Conservation (phyloP, 2,113 vertebrate genomes). For the Rhagologus leucostigma region DNA sequence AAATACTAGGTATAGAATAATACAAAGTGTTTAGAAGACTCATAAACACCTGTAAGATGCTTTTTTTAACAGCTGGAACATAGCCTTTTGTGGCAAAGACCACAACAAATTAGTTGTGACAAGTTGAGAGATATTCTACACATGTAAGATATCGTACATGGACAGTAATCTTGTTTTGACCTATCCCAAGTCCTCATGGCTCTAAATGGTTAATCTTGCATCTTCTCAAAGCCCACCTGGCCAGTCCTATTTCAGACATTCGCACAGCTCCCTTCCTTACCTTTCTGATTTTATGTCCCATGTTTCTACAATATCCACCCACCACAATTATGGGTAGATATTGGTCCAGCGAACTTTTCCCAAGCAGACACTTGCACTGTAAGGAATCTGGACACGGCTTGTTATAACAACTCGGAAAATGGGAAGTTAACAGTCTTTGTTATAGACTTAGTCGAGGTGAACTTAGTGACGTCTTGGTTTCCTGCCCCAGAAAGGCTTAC, state of each 20-base stretch:
- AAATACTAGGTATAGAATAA: background rate
- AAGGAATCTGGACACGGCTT: background rate
- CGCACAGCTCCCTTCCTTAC: background rate
- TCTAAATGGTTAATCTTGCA: background rate
- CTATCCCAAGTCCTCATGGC: background rate
- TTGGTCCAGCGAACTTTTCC: background rate
- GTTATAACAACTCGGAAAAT: rapidly evolving
- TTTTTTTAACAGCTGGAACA: background rate
- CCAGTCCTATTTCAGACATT: background rate
- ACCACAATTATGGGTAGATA: background rate
- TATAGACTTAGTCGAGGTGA: background rate
- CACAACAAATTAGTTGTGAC: background rate
- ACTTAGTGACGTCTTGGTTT: background rate
- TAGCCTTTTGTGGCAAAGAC: background rate
- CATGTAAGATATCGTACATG: rapidly evolving
- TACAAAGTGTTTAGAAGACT: background rate
- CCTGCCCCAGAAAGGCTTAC: background rate
- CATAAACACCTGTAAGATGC: background rate
- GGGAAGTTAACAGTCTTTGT: background rate
- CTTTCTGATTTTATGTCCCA: background rate
- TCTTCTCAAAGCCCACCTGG: background rate
- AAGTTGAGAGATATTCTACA: background rate
- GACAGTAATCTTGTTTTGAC: background rate
- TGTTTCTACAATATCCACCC: background rate
- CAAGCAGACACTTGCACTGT: background rate